phyloP scores from a whole-genome alignment of 2,113 vertebrate genomes.

The Oncorhynchus tshawytscha region DNA sequence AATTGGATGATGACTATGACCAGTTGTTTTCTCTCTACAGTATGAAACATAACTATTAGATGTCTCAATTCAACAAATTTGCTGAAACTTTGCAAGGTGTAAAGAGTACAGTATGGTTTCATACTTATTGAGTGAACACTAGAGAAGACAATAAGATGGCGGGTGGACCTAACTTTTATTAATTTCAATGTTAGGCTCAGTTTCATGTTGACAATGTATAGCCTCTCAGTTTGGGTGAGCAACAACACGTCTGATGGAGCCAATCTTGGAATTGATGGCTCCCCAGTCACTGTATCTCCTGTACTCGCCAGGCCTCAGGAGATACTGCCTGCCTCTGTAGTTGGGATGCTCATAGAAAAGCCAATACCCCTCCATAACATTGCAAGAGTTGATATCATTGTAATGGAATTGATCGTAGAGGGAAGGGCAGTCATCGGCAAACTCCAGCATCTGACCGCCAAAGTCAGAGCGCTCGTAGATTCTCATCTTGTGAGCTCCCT shows the following conservation, averaged over 20 bases:
- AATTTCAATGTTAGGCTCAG: background rate
- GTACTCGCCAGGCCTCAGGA: background rate
- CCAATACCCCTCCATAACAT: background rate
- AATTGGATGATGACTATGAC: no score
- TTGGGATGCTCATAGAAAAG: background rate
- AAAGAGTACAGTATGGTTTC: background rate
- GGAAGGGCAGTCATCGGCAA: constrained; percentile 53
- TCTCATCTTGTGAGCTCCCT: constrained; percentile 53
- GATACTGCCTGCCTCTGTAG: constrained; percentile 2
- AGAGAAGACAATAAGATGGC: background rate
- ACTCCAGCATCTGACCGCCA: constrained; percentile 58
- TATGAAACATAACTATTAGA: no score
- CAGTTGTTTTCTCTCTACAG: no score
- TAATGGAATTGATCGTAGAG: constrained; percentile 49
- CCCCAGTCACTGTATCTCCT: constrained; percentile 1
- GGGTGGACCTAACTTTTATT: background rate
- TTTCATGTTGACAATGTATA: constrained; percentile 30
- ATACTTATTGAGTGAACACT: background rate
- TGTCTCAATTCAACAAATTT: background rate
- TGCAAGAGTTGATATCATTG: constrained; percentile 13
- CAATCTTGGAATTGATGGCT: background rate
- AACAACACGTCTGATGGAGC: constrained; percentile 8
- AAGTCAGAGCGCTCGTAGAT: constrained; percentile 58
- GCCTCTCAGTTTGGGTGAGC: constrained; percentile 52
- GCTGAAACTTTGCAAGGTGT: background rate